Evolutionary conservation across 1,140 invertebrate species (phyloP), one percentile per base, ranked within the genome.

Genomic region (Atta texana): DNA sequence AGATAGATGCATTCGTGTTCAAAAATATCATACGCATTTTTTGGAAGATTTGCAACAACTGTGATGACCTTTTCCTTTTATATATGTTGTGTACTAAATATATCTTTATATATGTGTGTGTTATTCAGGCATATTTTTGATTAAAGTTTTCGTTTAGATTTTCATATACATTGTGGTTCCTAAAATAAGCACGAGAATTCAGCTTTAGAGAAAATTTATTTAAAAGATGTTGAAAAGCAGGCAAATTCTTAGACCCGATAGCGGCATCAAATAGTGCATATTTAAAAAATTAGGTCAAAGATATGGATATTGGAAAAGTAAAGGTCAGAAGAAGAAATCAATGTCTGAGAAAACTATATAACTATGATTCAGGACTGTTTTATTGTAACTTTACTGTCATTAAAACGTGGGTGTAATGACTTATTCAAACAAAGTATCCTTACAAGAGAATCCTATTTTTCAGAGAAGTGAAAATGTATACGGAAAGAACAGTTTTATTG

Each of bases 351-450:
- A 44, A 81, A 12, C 10, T 71, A 24, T 39, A 34, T 24, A 24
- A 24, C 24, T 24, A 24, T 10, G 21, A 68, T 24, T 68, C 49
- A 55, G 39, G 5, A 5, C 6, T 12, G 34, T 21, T 76, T 76
- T 61, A 61, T 76, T 75, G 55, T 39, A 53, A 80, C 51, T 81
- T 57, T 39, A n/a, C 53, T 49, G 61, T 80, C 28, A 78, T 63
- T 81, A 71, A 16, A 6, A 12, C 4, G 31, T 55, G 21, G 31
- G 16, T 55, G 18, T 81, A 69, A 69, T 34, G 24, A 51, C 44
- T 55, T 81, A 69, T 57, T 31, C 34, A 14, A 31, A 44, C 44
- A 21, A 31, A 59, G 16, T 68, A 69, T 81, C 39, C 34, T 81
- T 21, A 57, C 16, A 31, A 21, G 14, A 55, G 21, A 44, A 69